A percentile compares a stretch with the other conserved stretches of the same genome.
These are phyloP conservation scores for Rotaria macrura DNA, from an alignment of 2,888 invertebrate genomes.

Conservation along the genomic window DNA sequence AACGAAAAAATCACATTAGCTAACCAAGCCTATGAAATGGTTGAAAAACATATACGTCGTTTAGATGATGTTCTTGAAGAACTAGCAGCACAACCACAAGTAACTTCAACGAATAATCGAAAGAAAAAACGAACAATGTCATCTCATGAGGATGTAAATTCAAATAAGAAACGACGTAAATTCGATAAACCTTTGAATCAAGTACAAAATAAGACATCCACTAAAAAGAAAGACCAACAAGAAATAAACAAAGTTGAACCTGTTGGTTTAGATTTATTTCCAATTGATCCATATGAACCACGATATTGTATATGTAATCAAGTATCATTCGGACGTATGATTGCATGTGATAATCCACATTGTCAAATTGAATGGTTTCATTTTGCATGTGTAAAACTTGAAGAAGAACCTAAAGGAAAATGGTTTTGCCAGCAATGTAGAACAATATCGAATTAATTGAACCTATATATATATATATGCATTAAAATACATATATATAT, in stretches of 20 bases:
- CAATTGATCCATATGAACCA: constrained; percentile 83
- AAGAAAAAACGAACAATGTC: constrained; percentile 36
- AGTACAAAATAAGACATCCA: not conserved
- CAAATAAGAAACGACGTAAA: not conserved
- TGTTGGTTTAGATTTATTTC: constrained; percentile 60
- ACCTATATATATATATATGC: not conserved
- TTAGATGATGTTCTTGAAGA: constrained; percentile 91
- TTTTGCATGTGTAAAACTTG: constrained; percentile 52
- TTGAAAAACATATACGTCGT: constrained; percentile 89
- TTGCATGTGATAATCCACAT: constrained; percentile 73
- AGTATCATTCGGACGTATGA: constrained; percentile 85
- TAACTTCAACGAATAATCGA: constrained; percentile 37
- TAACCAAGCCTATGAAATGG: constrained; percentile 92
- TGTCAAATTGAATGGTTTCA: constrained; percentile 55
- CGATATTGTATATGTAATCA: constrained; percentile 96
- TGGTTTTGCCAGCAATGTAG: constrained; percentile 52
- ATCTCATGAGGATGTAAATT: not conserved
- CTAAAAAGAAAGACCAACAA: constrained; percentile 11
- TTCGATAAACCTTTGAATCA: not conserved
- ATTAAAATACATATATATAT: not conserved
- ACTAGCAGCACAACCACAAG: constrained; percentile 57
- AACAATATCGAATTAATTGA: not conserved
- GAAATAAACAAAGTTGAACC: constrained; percentile 25
- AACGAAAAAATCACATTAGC: constrained; percentile 67
- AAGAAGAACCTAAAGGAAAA: constrained; percentile 52